These are phyloP conservation scores for Tapirus indicus DNA, from an alignment of 2,797 vertebrate species.

Conservation along the genomic window DNA sequence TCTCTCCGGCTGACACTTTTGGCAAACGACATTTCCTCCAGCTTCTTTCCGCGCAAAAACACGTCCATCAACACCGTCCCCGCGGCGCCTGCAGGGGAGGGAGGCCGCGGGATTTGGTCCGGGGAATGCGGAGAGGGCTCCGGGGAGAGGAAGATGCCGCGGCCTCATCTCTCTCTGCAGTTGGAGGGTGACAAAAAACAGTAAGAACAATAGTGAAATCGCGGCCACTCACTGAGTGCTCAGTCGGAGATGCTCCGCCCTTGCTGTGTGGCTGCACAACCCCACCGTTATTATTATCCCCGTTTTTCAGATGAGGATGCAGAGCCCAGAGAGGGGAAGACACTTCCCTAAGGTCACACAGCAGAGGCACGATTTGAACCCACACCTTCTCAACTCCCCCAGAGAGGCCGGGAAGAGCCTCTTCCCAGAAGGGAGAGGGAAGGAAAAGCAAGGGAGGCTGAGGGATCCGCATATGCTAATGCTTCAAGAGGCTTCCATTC, in stretches of 20 bases:
- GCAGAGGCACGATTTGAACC: not conserved
- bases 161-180: not conserved
- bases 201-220: not conserved
- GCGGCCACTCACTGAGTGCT: not conserved
- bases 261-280: not conserved
- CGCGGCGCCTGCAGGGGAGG: not conserved
- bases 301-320: not conserved
- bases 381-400: not conserved
- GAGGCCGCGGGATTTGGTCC: not conserved
- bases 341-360: not conserved
- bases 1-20: slow-evolving; percentile 80
- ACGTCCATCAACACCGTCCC: slow-evolving; percentile 79
- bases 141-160: rapidly evolving
- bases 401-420: not conserved
- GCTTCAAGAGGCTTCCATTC: not conserved
- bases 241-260: rapidly evolving
- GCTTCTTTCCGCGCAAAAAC: slow-evolving; percentile 53
- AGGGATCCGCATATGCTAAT: not conserved
- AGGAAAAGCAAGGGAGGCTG: not conserved
- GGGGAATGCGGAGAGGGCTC: not conserved
- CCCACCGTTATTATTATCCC: no score
- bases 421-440: no score
- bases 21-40: slow-evolving; percentile 79
- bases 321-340: slow-evolving; percentile 3
- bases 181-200: not conserved